Conservation (phyloP, 2,113 vertebrate species). For the Alligator mississippiensis region DNA sequence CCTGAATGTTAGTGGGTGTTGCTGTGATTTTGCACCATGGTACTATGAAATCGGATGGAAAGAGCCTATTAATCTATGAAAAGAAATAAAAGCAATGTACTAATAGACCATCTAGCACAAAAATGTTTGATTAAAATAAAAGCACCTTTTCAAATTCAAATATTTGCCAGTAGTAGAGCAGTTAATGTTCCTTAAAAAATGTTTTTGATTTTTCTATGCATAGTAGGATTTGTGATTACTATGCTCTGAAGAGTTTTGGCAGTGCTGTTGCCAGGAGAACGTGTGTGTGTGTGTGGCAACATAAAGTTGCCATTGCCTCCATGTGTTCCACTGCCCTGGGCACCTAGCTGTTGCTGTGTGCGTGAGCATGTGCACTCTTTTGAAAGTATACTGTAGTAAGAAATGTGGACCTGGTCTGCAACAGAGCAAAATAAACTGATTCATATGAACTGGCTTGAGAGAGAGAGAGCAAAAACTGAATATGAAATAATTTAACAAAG, state of each 20-base stretch:
- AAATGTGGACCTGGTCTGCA: too few species aligned
- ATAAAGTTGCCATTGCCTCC: too few species aligned
- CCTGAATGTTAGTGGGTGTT: neutral
- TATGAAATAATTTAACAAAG: too few species aligned
- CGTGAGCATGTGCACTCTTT: too few species aligned
- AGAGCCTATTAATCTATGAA: neutral
- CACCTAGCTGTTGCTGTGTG: too few species aligned
- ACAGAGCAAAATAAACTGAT: too few species aligned
- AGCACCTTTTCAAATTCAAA: neutral
- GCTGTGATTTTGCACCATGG: neutral
- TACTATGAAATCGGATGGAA: neutral
- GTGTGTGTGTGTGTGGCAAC: too few species aligned
- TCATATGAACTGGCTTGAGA: too few species aligned
- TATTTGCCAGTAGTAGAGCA: neutral
- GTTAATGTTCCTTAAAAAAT: neutral
- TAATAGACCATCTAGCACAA: neutral
- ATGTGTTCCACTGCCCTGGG: too few species aligned
- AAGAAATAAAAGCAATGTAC: neutral
- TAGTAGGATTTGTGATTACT: accelerated
- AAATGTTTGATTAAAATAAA: neutral
- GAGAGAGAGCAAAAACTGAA: too few species aligned
- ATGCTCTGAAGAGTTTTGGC: neutral
- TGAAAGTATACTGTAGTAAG: too few species aligned
- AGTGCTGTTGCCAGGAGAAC: neutral
- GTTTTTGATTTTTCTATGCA: neutral